Evolutionary conservation across 2,797 vertebrate species (phyloP).

Genomic region (Chrysocyon brachyurus): DNA sequence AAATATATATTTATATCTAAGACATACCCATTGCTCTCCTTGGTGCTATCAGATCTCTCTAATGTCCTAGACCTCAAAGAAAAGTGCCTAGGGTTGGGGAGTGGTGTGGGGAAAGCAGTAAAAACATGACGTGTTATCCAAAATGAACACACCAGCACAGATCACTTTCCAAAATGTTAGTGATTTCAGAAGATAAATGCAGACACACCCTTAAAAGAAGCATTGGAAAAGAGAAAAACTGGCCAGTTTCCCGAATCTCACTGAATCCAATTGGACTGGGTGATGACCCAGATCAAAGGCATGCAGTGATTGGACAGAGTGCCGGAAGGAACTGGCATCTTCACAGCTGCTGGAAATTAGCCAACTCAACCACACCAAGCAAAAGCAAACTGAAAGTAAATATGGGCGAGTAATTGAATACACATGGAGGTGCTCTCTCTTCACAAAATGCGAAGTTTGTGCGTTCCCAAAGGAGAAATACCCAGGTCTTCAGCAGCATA

Average conservation of each 20-base stretch:
- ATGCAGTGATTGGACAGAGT: neutral
- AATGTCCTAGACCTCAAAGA: neutral
- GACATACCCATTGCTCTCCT: neutral
- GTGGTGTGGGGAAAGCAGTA: neutral
- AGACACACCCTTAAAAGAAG: conserved; percentile 69
- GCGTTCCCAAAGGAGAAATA: neutral
- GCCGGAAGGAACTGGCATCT: conserved; percentile 57
- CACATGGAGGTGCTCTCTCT: neutral
- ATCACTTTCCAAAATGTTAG: conserved; percentile 57
- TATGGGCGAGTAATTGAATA: conserved; percentile 20
- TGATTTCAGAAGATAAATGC: conserved; percentile 61
- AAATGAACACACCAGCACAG: conserved; percentile 50
- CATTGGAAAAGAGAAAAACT: conserved; percentile 49
- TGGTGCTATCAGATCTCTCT: conserved; percentile 1
- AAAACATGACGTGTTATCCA: neutral
- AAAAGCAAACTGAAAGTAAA: conserved; percentile 71
- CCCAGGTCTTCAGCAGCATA: neutral
- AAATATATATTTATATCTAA: neutral
- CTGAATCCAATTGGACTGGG: neutral
- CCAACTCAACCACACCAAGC: conserved; percentile 60
- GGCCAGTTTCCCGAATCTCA: conserved; percentile 49
- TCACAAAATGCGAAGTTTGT: conserved; percentile 17
- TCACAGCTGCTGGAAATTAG: conserved; percentile 30
- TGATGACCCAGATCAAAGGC: conserved; percentile 57
- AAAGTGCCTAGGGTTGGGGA: neutral